These are phyloP conservation scores for Trematomus loennbergii DNA, from an alignment of 2,113 vertebrate genomes.

Conservation along the genomic window DNA sequence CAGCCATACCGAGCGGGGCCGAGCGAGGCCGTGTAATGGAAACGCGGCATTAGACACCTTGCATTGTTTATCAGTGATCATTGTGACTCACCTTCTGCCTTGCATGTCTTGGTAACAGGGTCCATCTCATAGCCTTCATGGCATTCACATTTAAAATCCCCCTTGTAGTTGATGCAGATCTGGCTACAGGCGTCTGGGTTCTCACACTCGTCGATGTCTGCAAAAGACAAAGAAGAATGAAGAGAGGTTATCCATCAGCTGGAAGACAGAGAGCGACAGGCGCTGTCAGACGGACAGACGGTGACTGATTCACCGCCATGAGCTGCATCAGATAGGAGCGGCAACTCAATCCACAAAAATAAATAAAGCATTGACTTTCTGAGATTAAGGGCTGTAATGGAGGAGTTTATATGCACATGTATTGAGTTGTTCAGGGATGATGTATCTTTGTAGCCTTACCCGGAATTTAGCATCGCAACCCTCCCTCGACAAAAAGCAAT, in stretches of 20 bases:
- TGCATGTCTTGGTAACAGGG: conserved; percentile 93
- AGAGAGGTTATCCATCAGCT: conserved; percentile 74
- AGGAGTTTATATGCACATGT: conserved; percentile 5
- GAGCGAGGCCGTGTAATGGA: no score
- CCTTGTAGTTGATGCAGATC: conserved; percentile 98
- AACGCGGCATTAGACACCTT: background rate
- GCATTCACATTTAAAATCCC: conserved; percentile 96
- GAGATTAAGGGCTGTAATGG: background rate
- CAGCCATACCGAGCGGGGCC: no score
- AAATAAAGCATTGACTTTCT: conserved; percentile 1
- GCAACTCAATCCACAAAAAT: conserved; percentile 12
- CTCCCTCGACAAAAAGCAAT: no score
- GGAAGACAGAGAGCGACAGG: conserved; percentile 65
- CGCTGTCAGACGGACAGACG: background rate
- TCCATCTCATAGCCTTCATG: conserved; percentile 96
- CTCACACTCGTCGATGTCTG: conserved; percentile 96
- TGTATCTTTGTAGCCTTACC: no score
- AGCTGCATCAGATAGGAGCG: conserved; percentile 4
- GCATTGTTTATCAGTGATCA: background rate
- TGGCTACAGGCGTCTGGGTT: conserved; percentile 94
- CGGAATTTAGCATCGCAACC: no score
- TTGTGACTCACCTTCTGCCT: conserved; percentile 90
- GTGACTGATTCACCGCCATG: conserved; percentile 6
- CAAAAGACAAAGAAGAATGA: conserved; percentile 36
- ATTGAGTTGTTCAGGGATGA: background rate